These are phyloP conservation scores for Xylocopa sonorina DNA, from an alignment of 1,140 invertebrate genomes.

Conservation along the genomic window DNA sequence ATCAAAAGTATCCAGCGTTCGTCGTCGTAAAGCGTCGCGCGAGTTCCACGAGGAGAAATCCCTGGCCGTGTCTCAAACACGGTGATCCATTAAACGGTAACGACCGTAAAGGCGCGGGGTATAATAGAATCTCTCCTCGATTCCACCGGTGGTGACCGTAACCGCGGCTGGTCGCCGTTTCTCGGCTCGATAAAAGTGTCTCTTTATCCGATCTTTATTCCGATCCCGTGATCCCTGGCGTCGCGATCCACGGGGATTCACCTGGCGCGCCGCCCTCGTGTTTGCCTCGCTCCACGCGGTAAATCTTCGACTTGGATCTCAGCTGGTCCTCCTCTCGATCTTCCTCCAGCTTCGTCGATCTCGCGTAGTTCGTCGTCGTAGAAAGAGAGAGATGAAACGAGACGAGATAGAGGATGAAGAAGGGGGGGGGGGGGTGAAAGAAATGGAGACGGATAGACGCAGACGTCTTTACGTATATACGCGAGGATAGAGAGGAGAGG, in stretches of 20 bases:
- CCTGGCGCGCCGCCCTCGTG: not conserved
- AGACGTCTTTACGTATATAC: too few relatives aligned
- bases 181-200: slow-evolving; percentile 23
- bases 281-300: slow-evolving; percentile 33
- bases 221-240: slow-evolving; percentile 13
- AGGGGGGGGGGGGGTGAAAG: slow-evolving; percentile 20
- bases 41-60: not conserved
- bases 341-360: not conserved
- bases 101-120: slow-evolving; percentile 5
- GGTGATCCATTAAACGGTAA: slow-evolving; percentile 31
- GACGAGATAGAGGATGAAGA: too few relatives aligned
- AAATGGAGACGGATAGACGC: too few relatives aligned
- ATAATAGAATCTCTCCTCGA: slow-evolving; percentile 22
- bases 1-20: not conserved
- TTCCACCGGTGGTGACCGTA: not conserved
- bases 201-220: slow-evolving; percentile 30
- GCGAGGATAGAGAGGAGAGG: too few relatives aligned
- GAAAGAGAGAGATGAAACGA: not conserved
- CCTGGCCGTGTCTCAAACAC: too few relatives aligned
- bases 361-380: not conserved
- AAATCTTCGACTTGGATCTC: slow-evolving; percentile 12
- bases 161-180: not conserved
- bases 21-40: slow-evolving; percentile 1
- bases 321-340: not conserved
- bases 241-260: slow-evolving; percentile 11